Conservation (phyloP, 2,888 invertebrate species). For the Antheraea assamensis region DNA sequence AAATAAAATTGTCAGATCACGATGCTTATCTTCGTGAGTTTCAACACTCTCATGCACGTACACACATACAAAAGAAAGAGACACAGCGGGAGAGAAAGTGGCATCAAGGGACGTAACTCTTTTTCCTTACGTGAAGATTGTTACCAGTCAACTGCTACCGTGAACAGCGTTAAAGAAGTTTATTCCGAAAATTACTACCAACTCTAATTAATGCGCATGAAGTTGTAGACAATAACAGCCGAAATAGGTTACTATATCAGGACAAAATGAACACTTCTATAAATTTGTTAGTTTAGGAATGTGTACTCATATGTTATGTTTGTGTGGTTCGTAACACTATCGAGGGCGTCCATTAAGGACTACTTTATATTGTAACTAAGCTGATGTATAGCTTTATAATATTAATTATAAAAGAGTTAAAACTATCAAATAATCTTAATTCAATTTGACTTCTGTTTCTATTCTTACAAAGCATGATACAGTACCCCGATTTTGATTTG, state of each 20-base stretch:
- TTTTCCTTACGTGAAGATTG: too few relatives aligned
- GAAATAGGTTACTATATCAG: not conserved
- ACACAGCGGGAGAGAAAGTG: too few relatives aligned
- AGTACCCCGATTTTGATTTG: not conserved
- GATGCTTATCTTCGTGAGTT: too few relatives aligned
- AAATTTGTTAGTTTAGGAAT: constrained; percentile 17
- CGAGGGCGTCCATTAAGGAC: not conserved
- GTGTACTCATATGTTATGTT: constrained; percentile 11
- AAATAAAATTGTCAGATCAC: too few relatives aligned
- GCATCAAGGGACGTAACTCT: too few relatives aligned
- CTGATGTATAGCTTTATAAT: not conserved
- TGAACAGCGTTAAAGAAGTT: not conserved
- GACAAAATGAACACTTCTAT: not conserved
- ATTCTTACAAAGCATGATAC: not conserved
- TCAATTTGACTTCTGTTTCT: not conserved
- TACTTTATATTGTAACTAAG: not conserved
- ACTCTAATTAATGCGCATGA: not conserved
- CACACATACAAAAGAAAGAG: too few relatives aligned
- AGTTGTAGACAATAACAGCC: not conserved
- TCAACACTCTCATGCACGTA: too few relatives aligned
- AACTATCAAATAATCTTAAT: not conserved
- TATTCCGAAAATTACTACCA: not conserved
- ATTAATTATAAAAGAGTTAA: not conserved
- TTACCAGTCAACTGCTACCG: too few relatives aligned
- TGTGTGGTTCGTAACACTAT: not conserved